Base-by-base conservation (phyloP, 2,113 vertebrate genomes). In the Pungitius pungitius region DNA sequence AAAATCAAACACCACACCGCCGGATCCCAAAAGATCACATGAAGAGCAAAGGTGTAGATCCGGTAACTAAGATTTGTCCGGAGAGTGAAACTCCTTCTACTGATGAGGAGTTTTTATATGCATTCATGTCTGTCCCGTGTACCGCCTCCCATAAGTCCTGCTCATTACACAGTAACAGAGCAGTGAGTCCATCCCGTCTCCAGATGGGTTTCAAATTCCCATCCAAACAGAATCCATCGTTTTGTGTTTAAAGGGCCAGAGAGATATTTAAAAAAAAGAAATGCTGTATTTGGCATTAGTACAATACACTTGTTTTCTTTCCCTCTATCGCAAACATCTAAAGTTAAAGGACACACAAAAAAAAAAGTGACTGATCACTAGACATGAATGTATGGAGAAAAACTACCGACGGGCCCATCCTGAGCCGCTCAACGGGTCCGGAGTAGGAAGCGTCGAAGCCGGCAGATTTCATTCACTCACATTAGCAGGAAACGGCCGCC, bases 161-260 rank as follows among this genome's bases (percentile, higher is more conserved):
- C 70, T 87, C 69, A 82, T 91, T 90, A 90, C 86, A 87, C 84
- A 88, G 90, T 90, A 90, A 91, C 78, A 78, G 77, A 86, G 87
- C 82, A 69, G 43, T 27, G 39, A 40, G 47, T 74, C 58, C 68
- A 12, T 24, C 47, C 2, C 39, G 17, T 62, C 42, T 65, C 51
- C 45, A 69, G 17, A 69, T 12, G 40, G 30, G 35, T 79, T 67
- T 81, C 49, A 64, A 59, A 70, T 61, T 56, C 69, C 42, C 77
- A 82, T 79, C 83, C 75, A 78, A 83, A 84, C 69, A 73, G 60
- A 70, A 83, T 84, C 81, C 61, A 51, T n/a, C 30, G 55, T 77
- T 81, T 68, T 66, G 9, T 30, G 71, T 75, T 83, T 27, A 61
- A 68, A 83, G 45, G 77, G 69, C 76, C 62, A 27, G 37, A 61